Conservation (phyloP, 1,140 invertebrate genomes). For the Zophobas atratus region DNA sequence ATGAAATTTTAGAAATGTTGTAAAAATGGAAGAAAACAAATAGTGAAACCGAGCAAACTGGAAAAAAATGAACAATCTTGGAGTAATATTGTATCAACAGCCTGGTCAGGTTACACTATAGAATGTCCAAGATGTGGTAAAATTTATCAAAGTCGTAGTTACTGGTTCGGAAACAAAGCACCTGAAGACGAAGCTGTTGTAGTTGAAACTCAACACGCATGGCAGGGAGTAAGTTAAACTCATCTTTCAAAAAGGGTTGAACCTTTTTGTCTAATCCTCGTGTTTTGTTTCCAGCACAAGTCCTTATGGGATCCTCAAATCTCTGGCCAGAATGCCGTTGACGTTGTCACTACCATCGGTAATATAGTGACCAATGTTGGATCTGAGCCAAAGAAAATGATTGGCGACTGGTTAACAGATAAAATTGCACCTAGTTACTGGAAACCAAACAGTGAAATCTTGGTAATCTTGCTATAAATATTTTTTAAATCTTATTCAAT, state of each 20-base stretch:
- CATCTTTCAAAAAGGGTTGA: slow-evolving; percentile 59
- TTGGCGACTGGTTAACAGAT: slow-evolving; percentile 84
- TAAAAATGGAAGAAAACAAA: slow-evolving; percentile 75
- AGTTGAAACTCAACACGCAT: slow-evolving; percentile 85
- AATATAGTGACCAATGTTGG: slow-evolving; percentile 80
- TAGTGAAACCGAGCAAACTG: slow-evolving; percentile 75
- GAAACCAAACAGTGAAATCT: slow-evolving; percentile 85
- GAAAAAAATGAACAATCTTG: slow-evolving; percentile 79
- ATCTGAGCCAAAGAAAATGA: slow-evolving; percentile 78
- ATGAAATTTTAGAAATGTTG: slow-evolving; percentile 68
- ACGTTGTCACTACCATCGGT: slow-evolving; percentile 80
- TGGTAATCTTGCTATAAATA: slow-evolving; percentile 65
- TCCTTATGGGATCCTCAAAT: slow-evolving; percentile 72
- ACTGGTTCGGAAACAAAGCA: slow-evolving; percentile 89
- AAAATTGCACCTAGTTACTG: slow-evolving; percentile 86
- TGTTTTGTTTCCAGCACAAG: slow-evolving; percentile 62
- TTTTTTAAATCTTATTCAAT: too few species aligned
- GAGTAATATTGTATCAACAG: slow-evolving; percentile 83
- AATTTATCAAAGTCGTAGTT: slow-evolving; percentile 85
- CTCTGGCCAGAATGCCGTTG: slow-evolving; percentile 83
- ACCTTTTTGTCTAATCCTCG: neutral
- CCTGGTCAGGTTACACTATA: slow-evolving; percentile 87
- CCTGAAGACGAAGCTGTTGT: slow-evolving; percentile 79
- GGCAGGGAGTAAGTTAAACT: slow-evolving; percentile 77
- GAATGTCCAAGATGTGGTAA: slow-evolving; percentile 88